Evolutionary conservation across 2,113 vertebrate genomes (phyloP).

Genomic region (crab-eating macaque (Macaca fascicularis)): T2T-MFA8v1.1 NC_088392.1:23966001-23966500

Average conservation of each 20-base stretch:
- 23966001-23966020: not conserved
- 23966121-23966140: not conserved
- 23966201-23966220: conserved; percentile 9
- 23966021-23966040: not conserved
- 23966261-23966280: conserved; percentile 13
- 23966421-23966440: not conserved
- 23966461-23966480: not conserved
- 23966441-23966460: not conserved
- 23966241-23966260: not conserved
- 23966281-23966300: not conserved
- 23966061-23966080: not conserved
- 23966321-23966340: not conserved
- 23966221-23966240: not conserved
- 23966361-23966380: not conserved
- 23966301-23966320: not conserved
- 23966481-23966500: not conserved
- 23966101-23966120: not conserved
- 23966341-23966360: not conserved
- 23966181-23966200: not conserved
- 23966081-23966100: not conserved
- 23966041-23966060: not conserved
- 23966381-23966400: not conserved
- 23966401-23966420: not conserved
- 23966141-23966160: not conserved
- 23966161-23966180: not conserved